Evolutionary conservation across 2,888 invertebrate species (phyloP).

Genomic region (Caenorhabditis imperialis): DNA sequence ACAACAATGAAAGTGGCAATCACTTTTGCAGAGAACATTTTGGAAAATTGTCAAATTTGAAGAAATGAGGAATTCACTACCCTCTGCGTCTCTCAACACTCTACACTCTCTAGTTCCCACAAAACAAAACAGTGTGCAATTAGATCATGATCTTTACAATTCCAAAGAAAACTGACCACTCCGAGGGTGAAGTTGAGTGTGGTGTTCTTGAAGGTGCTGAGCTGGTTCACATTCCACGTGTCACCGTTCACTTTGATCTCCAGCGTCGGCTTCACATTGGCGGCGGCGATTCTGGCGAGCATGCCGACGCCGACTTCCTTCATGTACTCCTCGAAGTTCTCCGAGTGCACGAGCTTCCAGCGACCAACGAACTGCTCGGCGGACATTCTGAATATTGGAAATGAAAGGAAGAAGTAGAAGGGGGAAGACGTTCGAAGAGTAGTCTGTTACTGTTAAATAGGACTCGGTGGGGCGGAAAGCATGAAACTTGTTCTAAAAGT

Average conservation of each 20-base stretch:
- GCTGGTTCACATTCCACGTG: slow-evolving; percentile 54
- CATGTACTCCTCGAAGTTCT: slow-evolving; percentile 69
- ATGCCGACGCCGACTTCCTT: slow-evolving; percentile 66
- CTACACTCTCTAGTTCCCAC: too few species aligned
- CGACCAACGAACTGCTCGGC: slow-evolving; percentile 58
- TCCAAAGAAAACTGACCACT: slow-evolving; percentile 23
- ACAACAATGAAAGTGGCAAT: too few species aligned
- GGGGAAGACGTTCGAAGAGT: background rate
- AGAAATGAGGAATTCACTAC: too few species aligned
- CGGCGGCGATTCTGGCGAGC: slow-evolving; percentile 64
- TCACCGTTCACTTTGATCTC: slow-evolving; percentile 62
- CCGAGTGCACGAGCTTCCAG: slow-evolving; percentile 59
- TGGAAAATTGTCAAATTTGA: too few species aligned
- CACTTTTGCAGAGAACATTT: too few species aligned
- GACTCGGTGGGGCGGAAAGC: too few species aligned
- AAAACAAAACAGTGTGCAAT: too few species aligned
- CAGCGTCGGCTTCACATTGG: slow-evolving; percentile 62
- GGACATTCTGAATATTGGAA: slow-evolving; percentile 16
- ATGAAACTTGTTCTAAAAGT: too few species aligned
- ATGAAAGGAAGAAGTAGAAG: background rate
- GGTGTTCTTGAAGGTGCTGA: slow-evolving; percentile 68
- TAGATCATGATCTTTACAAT: too few species aligned
- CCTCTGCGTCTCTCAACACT: too few species aligned
- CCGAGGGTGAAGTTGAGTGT: slow-evolving; percentile 57
- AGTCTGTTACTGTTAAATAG: too few species aligned